Evolutionary conservation across 2,888 invertebrate genomes (phyloP).

Genomic region (Hydrotaea diabolus): DNA sequence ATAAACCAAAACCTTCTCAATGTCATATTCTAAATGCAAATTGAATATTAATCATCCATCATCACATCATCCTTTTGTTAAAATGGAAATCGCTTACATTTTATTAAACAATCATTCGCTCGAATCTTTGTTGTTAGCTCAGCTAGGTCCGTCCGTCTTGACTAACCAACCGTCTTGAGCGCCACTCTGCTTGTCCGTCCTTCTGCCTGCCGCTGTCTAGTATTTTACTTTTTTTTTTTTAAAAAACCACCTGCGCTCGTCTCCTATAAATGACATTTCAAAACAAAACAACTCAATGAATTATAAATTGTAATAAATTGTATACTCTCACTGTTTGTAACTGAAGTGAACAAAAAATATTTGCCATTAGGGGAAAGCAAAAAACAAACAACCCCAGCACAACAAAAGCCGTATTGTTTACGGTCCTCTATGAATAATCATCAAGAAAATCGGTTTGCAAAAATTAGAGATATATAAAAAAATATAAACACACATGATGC

Average conservation of each 20-base stretch:
- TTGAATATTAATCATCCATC: slow-evolving; percentile 11
- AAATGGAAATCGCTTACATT: background rate
- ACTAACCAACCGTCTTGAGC: no score
- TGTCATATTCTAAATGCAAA: slow-evolving; percentile 15
- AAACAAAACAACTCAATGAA: background rate
- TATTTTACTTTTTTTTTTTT: background rate
- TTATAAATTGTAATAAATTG: slow-evolving; percentile 17
- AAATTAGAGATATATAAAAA: background rate
- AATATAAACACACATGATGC: slow-evolving; percentile 1
- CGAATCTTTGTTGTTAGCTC: background rate
- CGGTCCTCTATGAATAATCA: slow-evolving; percentile 4
- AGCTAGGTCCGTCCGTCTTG: background rate
- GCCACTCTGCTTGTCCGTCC: background rate
- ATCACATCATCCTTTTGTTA: no score
- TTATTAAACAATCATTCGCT: background rate
- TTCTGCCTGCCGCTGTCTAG: background rate
- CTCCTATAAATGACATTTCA: background rate
- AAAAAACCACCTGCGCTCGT: background rate
- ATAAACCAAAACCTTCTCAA: background rate
- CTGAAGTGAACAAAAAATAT: background rate
- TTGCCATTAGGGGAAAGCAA: background rate
- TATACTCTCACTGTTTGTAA: background rate
- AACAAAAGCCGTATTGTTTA: background rate
- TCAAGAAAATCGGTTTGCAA: background rate
- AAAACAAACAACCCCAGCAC: background rate